Percentiles rank a stretch among this genome's conserved stretches.
Conservation (phyloP, 2,113 vertebrate genomes). For the Haemorhous mexicanus region DNA sequence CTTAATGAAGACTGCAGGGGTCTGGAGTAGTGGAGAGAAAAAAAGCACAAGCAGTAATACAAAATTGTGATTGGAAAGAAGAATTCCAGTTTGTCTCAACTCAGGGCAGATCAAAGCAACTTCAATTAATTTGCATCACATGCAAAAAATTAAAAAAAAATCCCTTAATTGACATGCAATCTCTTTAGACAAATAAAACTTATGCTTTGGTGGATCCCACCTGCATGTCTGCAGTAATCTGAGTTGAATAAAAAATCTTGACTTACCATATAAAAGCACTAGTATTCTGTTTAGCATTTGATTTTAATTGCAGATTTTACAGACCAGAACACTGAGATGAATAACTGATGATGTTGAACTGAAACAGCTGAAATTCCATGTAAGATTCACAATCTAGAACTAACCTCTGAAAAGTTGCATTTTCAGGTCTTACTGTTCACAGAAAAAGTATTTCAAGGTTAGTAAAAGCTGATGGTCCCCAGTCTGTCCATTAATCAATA, state of each 20-base stretch:
- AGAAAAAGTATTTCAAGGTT: not conserved
- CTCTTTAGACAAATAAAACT: constrained; percentile 28
- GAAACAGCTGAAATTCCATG: not conserved
- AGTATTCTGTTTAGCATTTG: not conserved
- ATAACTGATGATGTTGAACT: not conserved
- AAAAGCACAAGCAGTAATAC: not conserved
- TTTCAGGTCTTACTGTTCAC: not conserved
- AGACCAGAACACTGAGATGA: not conserved
- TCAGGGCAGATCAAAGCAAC: not conserved
- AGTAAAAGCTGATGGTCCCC: constrained; percentile 14
- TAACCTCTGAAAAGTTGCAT: not conserved
- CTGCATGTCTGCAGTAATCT: constrained; percentile 12
- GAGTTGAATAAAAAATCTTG: not conserved
- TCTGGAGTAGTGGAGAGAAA: not conserved
- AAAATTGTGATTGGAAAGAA: not conserved
- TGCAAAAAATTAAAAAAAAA: not conserved
- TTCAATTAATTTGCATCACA: constrained; percentile 10
- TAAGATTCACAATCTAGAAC: not conserved
- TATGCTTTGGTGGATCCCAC: constrained; percentile 4
- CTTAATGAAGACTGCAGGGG: constrained; percentile 15
- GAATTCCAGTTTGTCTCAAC: constrained; percentile 17
- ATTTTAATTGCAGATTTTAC: constrained; percentile 51
- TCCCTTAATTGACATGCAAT: not conserved
- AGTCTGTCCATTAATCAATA: constrained; percentile 32
- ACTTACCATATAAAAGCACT: constrained; percentile 38